phyloP scores from a whole-genome alignment of 2,888 invertebrate species.

The Phyto melanocephala region DNA sequence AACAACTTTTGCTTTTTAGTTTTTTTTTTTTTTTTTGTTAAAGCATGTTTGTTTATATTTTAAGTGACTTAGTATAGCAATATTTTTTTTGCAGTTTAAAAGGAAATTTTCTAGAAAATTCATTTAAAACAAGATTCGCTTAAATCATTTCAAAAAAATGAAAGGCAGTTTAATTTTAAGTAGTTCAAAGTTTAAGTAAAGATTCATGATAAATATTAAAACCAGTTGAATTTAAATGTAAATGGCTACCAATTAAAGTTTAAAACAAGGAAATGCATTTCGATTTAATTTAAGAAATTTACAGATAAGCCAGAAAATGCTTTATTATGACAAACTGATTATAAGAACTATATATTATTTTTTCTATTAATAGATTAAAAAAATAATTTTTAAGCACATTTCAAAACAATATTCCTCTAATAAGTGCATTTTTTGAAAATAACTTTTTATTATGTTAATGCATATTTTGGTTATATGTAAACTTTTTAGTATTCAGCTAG shows the following conservation, averaged over 20 bases:
- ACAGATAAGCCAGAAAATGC: no score
- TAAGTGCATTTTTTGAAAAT: no score
- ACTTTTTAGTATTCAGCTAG: no score
- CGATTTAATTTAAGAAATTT: background rate
- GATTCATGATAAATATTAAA: background rate
- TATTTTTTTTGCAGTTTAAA: background rate
- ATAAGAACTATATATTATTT: no score
- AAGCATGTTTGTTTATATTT: background rate
- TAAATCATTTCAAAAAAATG: constrained; percentile 4
- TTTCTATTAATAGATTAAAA: no score
- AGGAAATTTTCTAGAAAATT: constrained; percentile 3
- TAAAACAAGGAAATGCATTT: background rate
- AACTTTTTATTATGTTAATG: no score
- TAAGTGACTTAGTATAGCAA: background rate
- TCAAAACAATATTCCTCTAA: no score
- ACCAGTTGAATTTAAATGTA: background rate
- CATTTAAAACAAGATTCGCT: background rate
- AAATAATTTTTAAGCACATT: no score
- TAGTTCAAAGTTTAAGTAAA: constrained; percentile 3
- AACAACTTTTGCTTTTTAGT: constrained; percentile 49
- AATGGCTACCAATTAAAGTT: background rate
- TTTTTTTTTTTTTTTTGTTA: background rate
- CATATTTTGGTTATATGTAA: no score
- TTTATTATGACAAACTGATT: no score
- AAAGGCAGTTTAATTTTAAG: constrained; percentile 22